Evolutionary conservation across 2,888 invertebrate species (phyloP).

Genomic region (Asteroscopus sphinx): DNA sequence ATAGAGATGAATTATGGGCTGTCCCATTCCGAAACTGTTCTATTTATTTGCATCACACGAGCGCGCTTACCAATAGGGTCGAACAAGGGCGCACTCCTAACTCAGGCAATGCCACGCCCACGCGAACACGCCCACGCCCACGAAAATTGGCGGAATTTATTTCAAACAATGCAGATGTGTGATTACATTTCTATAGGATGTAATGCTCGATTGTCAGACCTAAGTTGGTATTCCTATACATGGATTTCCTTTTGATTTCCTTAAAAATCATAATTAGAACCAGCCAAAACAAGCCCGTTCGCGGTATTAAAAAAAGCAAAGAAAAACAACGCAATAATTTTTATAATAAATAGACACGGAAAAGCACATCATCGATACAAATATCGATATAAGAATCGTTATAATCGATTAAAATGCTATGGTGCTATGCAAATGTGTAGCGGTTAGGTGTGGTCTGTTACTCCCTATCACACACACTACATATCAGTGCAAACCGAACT

Average conservation of each 20-base stretch:
- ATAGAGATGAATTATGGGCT: no score
- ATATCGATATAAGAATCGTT: constrained; percentile 16
- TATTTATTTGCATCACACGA: no score
- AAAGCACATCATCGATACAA: constrained; percentile 36
- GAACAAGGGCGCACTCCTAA: no score
- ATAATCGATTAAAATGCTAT: constrained; percentile 21
- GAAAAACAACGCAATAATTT: constrained; percentile 20
- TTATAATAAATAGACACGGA: constrained; percentile 25
- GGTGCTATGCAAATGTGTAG: constrained; percentile 65
- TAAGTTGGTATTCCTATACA: neutral
- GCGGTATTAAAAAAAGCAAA: constrained; percentile 21
- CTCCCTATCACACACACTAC: constrained; percentile 48
- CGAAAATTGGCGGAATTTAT: no score
- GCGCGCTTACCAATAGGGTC: no score
- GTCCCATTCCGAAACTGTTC: no score
- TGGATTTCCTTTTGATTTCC: neutral
- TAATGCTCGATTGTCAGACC: no score
- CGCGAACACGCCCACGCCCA: no score
- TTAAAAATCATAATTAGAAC: constrained; percentile 10
- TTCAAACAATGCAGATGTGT: no score
- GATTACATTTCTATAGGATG: no score
- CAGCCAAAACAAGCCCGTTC: constrained; percentile 20
- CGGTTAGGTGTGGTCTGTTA: constrained; percentile 68
- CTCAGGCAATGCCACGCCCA: no score
- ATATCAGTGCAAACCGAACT: constrained; percentile 62